Evolutionary conservation across 2,797 vertebrate species (phyloP).

Genomic region (Rhynchotus rufescens): DNA sequence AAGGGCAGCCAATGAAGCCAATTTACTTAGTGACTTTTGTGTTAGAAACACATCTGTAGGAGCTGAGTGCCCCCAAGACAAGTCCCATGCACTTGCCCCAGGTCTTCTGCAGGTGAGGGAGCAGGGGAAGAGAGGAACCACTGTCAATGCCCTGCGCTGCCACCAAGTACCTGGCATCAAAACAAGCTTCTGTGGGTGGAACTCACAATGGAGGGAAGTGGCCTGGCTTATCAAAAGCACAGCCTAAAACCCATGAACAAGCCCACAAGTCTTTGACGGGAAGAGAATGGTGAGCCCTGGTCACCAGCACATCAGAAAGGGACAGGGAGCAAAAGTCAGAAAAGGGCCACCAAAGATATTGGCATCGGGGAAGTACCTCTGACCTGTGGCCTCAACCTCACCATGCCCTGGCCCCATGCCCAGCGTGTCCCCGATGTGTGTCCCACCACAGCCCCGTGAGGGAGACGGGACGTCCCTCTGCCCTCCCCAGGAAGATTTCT

Average conservation of each 20-base stretch:
- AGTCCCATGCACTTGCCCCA: background rate
- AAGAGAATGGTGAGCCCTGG: background rate
- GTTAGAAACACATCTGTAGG: background rate
- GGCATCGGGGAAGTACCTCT: background rate
- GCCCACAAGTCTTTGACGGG: no score
- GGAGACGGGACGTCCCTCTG: background rate
- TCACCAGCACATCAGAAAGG: background rate
- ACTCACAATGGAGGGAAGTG: background rate
- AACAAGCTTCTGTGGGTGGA: background rate
- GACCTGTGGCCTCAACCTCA: background rate
- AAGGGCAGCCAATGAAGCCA: background rate
- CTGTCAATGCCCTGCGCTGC: background rate
- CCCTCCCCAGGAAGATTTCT: background rate
- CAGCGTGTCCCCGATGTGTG: background rate
- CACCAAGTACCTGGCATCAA: background rate
- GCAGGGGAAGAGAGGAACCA: background rate
- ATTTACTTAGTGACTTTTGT: background rate
- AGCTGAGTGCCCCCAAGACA: background rate
- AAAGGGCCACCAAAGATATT: background rate
- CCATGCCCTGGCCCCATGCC: background rate
- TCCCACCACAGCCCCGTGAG: background rate
- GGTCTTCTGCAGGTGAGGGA: background rate
- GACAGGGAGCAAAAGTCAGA: background rate
- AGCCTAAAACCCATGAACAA: background rate
- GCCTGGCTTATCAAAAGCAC: background rate